Percentiles rank a stretch among this genome's conserved stretches.
These are phyloP conservation scores for Dicerorhinus sumatrensis DNA, from an alignment of 2,113 vertebrate species.

Conservation along the genomic window DNA sequence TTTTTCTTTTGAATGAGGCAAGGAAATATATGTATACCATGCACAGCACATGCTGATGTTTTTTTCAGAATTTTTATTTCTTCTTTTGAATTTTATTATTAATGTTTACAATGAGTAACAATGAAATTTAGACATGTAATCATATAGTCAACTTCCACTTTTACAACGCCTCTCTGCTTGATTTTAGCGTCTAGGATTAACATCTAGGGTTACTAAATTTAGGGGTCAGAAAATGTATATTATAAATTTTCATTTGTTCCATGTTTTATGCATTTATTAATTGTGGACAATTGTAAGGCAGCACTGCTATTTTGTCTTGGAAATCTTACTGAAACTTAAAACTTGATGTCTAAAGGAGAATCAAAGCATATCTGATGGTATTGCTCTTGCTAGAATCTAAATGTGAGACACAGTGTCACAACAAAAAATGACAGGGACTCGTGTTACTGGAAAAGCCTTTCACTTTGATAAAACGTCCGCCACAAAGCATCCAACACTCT, in stretches of 20 bases:
- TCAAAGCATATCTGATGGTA: neutral
- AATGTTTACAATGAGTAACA: neutral
- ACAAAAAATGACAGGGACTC: neutral
- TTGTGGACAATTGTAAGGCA: neutral
- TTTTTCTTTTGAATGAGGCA: neutral
- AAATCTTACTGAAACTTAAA: neutral
- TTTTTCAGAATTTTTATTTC: neutral
- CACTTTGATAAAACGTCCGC: conserved; percentile 19
- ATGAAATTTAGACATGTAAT: neutral
- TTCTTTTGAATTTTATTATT: neutral
- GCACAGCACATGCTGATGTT: neutral
- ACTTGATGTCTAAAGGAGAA: neutral
- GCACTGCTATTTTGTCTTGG: neutral
- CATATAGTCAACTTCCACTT: neutral
- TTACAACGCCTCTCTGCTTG: neutral
- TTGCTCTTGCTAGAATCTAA: neutral
- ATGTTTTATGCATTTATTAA: neutral
- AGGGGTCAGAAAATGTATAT: neutral
- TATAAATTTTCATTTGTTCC: neutral
- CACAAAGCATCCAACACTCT: neutral
- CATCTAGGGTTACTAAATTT: neutral
- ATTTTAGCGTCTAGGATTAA: neutral
- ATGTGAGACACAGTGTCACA: neutral
- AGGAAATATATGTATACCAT: neutral
- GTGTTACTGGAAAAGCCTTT: neutral